Conservation (phyloP, 2,888 invertebrate species). For the Tetragnatha montana region DNA sequence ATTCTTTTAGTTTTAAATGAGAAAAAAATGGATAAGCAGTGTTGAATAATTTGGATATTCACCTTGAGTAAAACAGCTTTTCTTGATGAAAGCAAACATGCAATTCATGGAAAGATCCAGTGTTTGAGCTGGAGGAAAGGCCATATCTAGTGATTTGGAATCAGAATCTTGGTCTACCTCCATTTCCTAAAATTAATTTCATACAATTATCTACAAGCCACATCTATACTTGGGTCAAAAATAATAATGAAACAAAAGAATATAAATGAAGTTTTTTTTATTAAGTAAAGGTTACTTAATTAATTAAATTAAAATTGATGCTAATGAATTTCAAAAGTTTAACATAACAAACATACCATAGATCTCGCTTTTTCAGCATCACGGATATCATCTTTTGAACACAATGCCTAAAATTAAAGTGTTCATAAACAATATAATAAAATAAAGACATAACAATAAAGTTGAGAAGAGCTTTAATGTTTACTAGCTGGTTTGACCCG, state of each 20-base stretch:
- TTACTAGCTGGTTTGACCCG: too few species aligned
- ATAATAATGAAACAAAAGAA: background rate
- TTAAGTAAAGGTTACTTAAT: background rate
- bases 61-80: conserved; percentile 48
- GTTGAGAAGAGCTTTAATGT: background rate
- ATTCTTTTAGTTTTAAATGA: too few species aligned
- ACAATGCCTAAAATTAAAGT: conserved; percentile 27
- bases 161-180: conserved; percentile 12
- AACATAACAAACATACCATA: background rate
- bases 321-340: background rate
- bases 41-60: background rate
- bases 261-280: background rate
- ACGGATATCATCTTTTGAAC: conserved; percentile 38
- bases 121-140: conserved; percentile 81
- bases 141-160: conserved; percentile 74
- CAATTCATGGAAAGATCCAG: conserved; percentile 87
- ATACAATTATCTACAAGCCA: too few species aligned
- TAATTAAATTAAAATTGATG: background rate
- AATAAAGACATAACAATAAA: background rate
- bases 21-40: too few species aligned
- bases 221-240: too few species aligned
- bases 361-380: background rate
- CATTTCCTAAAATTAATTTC: conserved; percentile 13
- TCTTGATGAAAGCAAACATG: conserved; percentile 82
- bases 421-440: background rate